Base-by-base conservation (phyloP, 1,140 invertebrate species). In the Plutomurus gul region DNA sequence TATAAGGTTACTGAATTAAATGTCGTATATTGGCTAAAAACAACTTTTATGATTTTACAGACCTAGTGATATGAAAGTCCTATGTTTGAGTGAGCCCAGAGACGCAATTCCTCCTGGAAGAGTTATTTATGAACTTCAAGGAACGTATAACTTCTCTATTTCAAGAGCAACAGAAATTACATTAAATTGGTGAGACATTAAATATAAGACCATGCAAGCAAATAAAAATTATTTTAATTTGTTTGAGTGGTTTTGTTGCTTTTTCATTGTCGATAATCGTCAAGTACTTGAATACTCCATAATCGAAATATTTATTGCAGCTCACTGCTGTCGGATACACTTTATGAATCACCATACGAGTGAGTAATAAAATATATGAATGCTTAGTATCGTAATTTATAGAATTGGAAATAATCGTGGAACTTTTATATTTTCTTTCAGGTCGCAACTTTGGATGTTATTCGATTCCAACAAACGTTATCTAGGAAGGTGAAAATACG, bases 361-460 rank as follows among this genome's bases (percentile, higher is more conserved):
- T 65, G 18, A 65, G 56, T 33, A 43, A 43, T 33, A n/a, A n/a
- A n/a, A n/a, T n/a, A n/a, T n/a, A n/a, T n/a, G n/a, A n/a, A n/a
- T n/a, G n/a, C n/a, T n/a, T 33, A 4, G 0, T 27, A 1, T 56
- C 10, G 25, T 4, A 27, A 8, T 22, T 3, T 25, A 27, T 16
- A 47, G 1, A 13, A 18, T 47, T 20, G 4, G 1, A n/a, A 49
- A 97, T 87, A 97, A 93, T 86, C n/a, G n/a, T n/a, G n/a, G n/a
- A n/a, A n/a, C n/a, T n/a, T n/a, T n/a, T n/a, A n/a, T n/a, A n/a
- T n/a, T n/a, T n/a, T n/a, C n/a, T n/a, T n/a, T n/a, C n/a, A 96
- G 98, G 87, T 95, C 95, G 5, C 96, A 98, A 87, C 89, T 98
- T 84, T 98, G 96, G 96, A 95, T 98, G 92, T 84, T 99, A 73